Evolutionary conservation across 1,140 invertebrate genomes (phyloP).

Genomic region (Conopomorpha cramerella): DNA sequence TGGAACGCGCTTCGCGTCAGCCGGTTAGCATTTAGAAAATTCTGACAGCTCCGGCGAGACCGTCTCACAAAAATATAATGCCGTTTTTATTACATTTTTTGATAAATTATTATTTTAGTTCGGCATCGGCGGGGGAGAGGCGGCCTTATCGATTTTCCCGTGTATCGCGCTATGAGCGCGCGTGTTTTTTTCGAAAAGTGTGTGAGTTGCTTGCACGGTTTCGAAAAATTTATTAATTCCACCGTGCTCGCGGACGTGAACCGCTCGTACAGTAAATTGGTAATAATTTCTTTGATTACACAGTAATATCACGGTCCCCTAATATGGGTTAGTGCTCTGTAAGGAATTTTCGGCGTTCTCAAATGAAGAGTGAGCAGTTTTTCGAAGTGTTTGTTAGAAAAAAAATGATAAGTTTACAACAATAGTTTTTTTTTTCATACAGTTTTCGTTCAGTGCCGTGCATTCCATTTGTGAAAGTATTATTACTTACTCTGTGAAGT

Average conservation of each 20-base stretch:
- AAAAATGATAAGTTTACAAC: not conserved
- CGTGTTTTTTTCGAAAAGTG: slow-evolving; percentile 51
- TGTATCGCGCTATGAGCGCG: slow-evolving; percentile 34
- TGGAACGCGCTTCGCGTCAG: slow-evolving; percentile 21
- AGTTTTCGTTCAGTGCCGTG: slow-evolving; percentile 33
- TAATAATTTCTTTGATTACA: slow-evolving; percentile 54
- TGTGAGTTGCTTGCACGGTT: slow-evolving; percentile 38
- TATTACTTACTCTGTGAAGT: too few species aligned
- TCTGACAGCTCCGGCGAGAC: slow-evolving; percentile 39
- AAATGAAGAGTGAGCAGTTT: too few species aligned
- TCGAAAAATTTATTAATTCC: slow-evolving; percentile 54
- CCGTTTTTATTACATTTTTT: slow-evolving; percentile 61
- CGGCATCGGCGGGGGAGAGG: slow-evolving; percentile 30
- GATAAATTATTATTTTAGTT: slow-evolving; percentile 58
- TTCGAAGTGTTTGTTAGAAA: too few species aligned
- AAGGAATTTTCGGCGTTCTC: slow-evolving; percentile 17
- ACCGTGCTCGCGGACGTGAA: slow-evolving; percentile 41
- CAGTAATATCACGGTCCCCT: slow-evolving; percentile 34
- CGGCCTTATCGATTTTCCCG: slow-evolving; percentile 55
- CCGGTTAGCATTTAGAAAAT: slow-evolving; percentile 42
- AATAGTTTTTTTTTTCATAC: slow-evolving; percentile 23
- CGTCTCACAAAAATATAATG: slow-evolving; percentile 56
- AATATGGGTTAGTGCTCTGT: slow-evolving; percentile 48
- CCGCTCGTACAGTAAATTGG: slow-evolving; percentile 45
- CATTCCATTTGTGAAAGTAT: slow-evolving; percentile 53